A percentile compares a stretch with the other conserved stretches of the same genome.
Evolutionary conservation across 2,888 invertebrate genomes (phyloP).

Genomic region (Slavum lentiscoides): DNA sequence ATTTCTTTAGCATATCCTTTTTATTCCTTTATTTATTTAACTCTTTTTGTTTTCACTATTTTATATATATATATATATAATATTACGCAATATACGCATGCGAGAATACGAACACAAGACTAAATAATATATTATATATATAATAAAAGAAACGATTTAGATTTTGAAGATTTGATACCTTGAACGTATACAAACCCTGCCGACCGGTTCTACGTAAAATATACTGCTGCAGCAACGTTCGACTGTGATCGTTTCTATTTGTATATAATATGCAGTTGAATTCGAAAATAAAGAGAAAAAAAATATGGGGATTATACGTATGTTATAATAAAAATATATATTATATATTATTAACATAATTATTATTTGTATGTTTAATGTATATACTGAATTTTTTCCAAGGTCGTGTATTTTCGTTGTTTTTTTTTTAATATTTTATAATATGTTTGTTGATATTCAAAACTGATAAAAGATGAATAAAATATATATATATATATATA

Average conservation of each 20-base stretch:
- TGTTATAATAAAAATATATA: background rate
- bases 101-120: too few relatives aligned
- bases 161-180: too few relatives aligned
- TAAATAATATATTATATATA: too few relatives aligned
- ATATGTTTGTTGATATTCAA: slow-evolving; percentile 25
- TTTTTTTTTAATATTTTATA: too few relatives aligned
- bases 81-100: too few relatives aligned
- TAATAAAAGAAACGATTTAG: too few relatives aligned
- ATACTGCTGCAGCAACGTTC: too few relatives aligned
- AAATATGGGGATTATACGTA: background rate
- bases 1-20: too few relatives aligned
- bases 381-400: background rate
- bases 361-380: background rate
- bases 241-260: background rate
- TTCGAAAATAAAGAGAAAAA: background rate
- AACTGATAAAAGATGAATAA: slow-evolving; percentile 33
- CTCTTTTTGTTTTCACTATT: too few relatives aligned
- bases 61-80: too few relatives aligned
- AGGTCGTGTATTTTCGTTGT: background rate
- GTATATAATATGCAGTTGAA: background rate
- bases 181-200: background rate
- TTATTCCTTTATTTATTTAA: too few relatives aligned
- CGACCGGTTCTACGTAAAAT: background rate
- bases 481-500: slow-evolving; percentile 33
- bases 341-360: background rate